These are phyloP conservation scores for Drosophila lacicola DNA, from an alignment of 2,888 invertebrate genomes.

Conservation along the genomic window DNA sequence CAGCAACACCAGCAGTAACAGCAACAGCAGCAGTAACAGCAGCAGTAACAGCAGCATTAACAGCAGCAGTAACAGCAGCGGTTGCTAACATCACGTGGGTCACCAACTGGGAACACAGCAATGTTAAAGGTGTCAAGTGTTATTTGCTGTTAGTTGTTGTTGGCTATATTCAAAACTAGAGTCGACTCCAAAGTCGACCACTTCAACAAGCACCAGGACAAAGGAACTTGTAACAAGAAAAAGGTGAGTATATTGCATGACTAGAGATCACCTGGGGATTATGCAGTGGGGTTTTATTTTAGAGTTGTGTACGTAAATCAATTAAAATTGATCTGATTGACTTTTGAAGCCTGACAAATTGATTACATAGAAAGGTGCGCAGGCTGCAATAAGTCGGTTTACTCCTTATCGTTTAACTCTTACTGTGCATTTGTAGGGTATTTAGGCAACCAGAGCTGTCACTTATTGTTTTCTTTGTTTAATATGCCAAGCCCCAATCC, in stretches of 20 bases:
- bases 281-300: neutral
- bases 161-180: conserved; percentile 32
- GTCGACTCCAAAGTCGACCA: neutral
- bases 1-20: too few species aligned
- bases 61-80: neutral
- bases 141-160: conserved; percentile 51
- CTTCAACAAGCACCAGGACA: conserved; percentile 2
- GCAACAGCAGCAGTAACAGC: neutral
- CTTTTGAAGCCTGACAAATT: neutral
- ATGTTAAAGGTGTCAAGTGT: conserved; percentile 52
- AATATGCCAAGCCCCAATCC: too few species aligned
- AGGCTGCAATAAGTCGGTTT: neutral
- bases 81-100: conserved; percentile 19
- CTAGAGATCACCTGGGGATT: neutral
- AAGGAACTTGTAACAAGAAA: neutral
- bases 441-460: too few species aligned
- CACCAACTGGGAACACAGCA: conserved; percentile 33
- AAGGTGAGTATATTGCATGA: conserved; percentile 13
- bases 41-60: neutral
- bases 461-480: too few species aligned
- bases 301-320: neutral
- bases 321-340: neutral
- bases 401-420: too few species aligned
- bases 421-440: too few species aligned
- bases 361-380: too few species aligned